Evolutionary conservation across 1,140 invertebrate species (phyloP).

Genomic region (Antheraea mylitta): DNA sequence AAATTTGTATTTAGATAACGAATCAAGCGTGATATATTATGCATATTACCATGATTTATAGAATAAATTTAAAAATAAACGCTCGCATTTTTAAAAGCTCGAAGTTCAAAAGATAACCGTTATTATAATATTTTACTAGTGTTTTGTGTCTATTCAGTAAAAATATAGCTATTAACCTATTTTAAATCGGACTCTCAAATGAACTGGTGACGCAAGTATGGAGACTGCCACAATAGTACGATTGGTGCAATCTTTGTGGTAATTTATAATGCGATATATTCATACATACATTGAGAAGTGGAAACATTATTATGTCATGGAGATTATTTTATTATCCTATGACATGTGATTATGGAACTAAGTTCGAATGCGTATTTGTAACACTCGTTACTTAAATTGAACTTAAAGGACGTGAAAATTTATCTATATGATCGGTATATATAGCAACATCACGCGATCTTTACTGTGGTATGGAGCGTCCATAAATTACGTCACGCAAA

Average conservation of each 20-base stretch:
- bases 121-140: constrained; percentile 46
- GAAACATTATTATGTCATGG: constrained; percentile 22
- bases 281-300: constrained; percentile 24
- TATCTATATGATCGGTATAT: too few species aligned
- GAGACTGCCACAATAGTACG: constrained; percentile 50
- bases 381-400: too few species aligned
- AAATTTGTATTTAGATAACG: neutral
- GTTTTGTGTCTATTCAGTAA: constrained; percentile 54
- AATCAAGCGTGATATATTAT: constrained; percentile 9
- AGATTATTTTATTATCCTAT: neutral
- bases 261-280: constrained; percentile 31
- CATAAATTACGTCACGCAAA: too few species aligned
- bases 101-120: constrained; percentile 24
- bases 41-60: constrained; percentile 1
- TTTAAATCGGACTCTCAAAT: constrained; percentile 66
- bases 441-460: too few species aligned
- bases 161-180: constrained; percentile 63
- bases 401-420: too few species aligned
- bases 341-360: too few species aligned
- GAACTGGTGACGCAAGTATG: constrained; percentile 58
- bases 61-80: neutral
- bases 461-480: too few species aligned
- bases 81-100: neutral
- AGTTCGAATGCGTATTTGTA: too few species aligned
- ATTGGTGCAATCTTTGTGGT: constrained; percentile 33